A percentile compares a stretch with the other conserved stretches of the same genome.
These are phyloP conservation scores for Tachuris rubrigastra DNA, from an alignment of 2,113 vertebrate genomes.

Conservation along the genomic window DNA sequence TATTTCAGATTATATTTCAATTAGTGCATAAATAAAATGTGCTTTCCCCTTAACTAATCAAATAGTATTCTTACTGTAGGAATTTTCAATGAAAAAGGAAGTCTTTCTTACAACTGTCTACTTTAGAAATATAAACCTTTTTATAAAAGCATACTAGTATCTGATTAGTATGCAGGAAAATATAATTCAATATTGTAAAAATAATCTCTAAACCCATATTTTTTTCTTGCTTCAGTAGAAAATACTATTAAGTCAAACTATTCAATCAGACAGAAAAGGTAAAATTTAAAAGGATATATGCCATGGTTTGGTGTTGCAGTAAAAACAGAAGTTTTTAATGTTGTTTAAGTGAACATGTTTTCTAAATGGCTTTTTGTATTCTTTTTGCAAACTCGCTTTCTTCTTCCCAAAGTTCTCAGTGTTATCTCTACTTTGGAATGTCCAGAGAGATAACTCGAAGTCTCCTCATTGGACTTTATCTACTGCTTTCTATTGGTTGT, in stretches of 20 bases:
- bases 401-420: too few species aligned
- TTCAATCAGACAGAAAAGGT: background rate
- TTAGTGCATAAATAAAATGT: background rate
- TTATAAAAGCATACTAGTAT: background rate
- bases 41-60: background rate
- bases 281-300: background rate
- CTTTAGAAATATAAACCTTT: background rate
- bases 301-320: too few species aligned
- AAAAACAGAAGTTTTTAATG: too few species aligned
- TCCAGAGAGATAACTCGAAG: too few species aligned
- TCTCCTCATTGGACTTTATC: too few species aligned
- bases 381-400: too few species aligned
- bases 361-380: too few species aligned
- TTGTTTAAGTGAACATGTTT: too few species aligned
- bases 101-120: background rate
- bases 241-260: background rate
- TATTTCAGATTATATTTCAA: background rate
- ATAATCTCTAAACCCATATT: background rate
- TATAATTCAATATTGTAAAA: background rate
- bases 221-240: background rate
- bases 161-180: background rate
- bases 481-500: too few species aligned
- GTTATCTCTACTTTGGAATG: too few species aligned
- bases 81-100: background rate
- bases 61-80: background rate